phyloP scores from a whole-genome alignment of 2,797 vertebrate species.

The Enteromius afrohamiltoni region DNA sequence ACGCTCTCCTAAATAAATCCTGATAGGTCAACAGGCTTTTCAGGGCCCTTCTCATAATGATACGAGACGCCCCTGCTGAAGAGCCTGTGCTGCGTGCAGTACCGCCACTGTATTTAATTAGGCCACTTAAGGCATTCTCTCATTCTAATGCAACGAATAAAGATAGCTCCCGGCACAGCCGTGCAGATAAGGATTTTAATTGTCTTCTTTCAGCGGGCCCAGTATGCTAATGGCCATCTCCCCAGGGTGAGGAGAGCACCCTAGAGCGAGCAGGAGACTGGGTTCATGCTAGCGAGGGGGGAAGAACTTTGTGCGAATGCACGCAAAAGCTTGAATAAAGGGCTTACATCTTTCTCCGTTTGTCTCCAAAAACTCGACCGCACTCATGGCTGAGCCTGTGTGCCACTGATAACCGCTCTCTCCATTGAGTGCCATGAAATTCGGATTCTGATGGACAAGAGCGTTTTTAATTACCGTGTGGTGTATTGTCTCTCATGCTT shows the following conservation, averaged over 20 bases:
- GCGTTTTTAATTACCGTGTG: slow-evolving; percentile 64
- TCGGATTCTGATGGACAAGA: slow-evolving; percentile 72
- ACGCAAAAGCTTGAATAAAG: slow-evolving; percentile 49
- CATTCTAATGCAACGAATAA: slow-evolving; percentile 76
- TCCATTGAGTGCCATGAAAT: slow-evolving; percentile 68
- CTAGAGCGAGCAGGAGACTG: slow-evolving; percentile 69
- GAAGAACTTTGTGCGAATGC: slow-evolving; percentile 53
- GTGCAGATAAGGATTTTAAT: slow-evolving; percentile 80
- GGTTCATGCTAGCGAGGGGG: slow-evolving; percentile 59
- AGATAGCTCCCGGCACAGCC: slow-evolving; percentile 75
- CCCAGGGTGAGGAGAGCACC: slow-evolving; percentile 71
- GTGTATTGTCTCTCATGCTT: slow-evolving; percentile 52
- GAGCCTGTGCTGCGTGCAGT: slow-evolving; percentile 63
- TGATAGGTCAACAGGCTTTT: slow-evolving; percentile 71
- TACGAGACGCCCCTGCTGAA: slow-evolving; percentile 64
- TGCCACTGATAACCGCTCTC: slow-evolving; percentile 72
- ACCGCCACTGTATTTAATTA: slow-evolving; percentile 77
- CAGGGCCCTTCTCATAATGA: slow-evolving; percentile 66
- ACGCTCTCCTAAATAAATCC: slow-evolving; percentile 65
- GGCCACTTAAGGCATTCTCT: slow-evolving; percentile 77
- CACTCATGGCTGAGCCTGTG: slow-evolving; percentile 66
- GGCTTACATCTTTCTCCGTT: slow-evolving; percentile 32
- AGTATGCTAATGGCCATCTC: slow-evolving; percentile 81
- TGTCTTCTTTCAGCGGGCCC: slow-evolving; percentile 77
- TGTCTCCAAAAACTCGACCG: slow-evolving; percentile 56